A percentile compares a stretch with the other conserved stretches of the same genome.
These are phyloP conservation scores for Halichondria panicea DNA, from an alignment of 37 sponge, comb jelly and placozoan genomes.

Conservation along the genomic window DNA sequence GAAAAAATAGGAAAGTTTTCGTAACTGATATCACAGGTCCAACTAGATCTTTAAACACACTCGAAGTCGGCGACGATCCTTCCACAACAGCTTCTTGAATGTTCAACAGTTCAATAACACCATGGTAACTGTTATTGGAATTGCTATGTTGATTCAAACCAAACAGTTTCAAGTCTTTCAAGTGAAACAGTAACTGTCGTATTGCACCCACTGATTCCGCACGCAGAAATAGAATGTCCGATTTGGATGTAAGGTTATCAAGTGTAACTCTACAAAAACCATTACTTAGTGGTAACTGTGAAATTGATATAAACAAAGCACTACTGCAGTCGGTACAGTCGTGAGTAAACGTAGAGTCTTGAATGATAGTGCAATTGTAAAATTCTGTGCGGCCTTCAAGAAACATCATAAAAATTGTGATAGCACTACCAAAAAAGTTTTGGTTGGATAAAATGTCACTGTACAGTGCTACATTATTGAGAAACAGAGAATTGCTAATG, in stretches of 20 bases:
- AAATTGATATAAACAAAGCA: not conserved
- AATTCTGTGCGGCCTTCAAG: not conserved
- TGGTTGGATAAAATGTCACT: not conserved
- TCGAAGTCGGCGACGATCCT: not conserved
- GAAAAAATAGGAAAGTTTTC: not conserved
- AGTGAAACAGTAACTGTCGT: slow-evolving; percentile 6
- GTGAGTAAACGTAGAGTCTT: not conserved
- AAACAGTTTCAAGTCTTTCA: not conserved
- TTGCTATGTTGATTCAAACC: not conserved
- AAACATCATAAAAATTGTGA: slow-evolving; percentile 4
- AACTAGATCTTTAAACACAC: not conserved
- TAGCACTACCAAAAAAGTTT: slow-evolving; percentile 8
- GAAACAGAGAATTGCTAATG: not conserved
- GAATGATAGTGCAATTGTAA: not conserved
- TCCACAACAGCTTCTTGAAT: not conserved
- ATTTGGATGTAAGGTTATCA: not conserved
- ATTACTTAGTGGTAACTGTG: not conserved
- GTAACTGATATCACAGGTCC: not conserved
- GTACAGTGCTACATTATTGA: not conserved
- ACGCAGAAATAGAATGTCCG: not conserved
- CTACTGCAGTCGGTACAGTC: not conserved
- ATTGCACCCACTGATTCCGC: not conserved
- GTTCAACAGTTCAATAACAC: not conserved
- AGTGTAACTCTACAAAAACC: not conserved
- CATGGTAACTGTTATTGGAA: not conserved